phyloP scores from a whole-genome alignment of 2,797 vertebrate genomes.

The Sebastes itinus region DNA sequence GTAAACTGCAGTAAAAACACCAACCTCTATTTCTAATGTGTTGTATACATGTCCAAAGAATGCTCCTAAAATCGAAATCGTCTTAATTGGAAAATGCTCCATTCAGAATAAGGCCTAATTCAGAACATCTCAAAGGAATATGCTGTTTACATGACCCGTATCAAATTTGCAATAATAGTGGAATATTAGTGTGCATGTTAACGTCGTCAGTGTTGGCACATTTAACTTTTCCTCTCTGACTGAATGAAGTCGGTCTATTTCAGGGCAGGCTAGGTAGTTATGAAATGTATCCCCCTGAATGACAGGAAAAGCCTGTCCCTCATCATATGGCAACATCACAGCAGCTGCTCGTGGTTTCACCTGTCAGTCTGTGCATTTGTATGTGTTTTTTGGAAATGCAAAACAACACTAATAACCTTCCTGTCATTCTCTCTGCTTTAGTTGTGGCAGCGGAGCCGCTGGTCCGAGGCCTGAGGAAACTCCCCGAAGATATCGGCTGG shows the following conservation, averaged over 20 bases:
- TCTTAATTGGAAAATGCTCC: not conserved
- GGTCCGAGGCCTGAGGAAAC: constrained; percentile 80
- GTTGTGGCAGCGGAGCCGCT: constrained; percentile 63
- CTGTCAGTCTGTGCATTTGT: not conserved
- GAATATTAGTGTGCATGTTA: accelerated
- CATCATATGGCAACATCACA: not conserved
- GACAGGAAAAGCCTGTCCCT: constrained; percentile 6
- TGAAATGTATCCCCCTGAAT: not conserved
- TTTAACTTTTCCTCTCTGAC: not conserved
- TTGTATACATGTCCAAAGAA: no score
- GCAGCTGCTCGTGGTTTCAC: not conserved
- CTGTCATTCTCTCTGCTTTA: constrained; percentile 30
- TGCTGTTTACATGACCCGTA: not conserved
- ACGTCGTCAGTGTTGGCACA: not conserved
- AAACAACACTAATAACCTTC: not conserved
- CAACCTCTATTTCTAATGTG: no score
- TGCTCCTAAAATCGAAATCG: not conserved
- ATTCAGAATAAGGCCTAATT: not conserved
- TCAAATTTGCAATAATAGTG: not conserved
- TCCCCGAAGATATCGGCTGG: constrained; percentile 92
- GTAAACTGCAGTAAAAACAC: no score
- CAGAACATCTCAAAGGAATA: not conserved
- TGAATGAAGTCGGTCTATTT: not conserved
- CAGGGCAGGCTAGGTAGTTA: not conserved
- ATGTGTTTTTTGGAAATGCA: not conserved